Percentiles rank a stretch among this genome's conserved stretches.
phyloP scores from a whole-genome alignment of 2,113 vertebrate genomes.

The Ammodytes marinus region DNA sequence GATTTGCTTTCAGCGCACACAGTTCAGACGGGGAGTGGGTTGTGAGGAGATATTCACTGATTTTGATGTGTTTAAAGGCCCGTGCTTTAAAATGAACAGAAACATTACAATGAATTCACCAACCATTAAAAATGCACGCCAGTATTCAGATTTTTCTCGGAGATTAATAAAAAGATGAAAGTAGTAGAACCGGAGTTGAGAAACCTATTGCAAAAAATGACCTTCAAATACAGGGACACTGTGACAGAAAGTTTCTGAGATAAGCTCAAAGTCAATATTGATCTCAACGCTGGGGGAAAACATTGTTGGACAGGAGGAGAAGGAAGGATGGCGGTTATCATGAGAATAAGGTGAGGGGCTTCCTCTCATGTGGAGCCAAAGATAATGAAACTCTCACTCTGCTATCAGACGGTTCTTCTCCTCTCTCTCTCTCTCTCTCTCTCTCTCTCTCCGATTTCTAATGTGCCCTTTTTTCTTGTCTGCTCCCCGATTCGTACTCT shows the following conservation, averaged over 20 bases:
- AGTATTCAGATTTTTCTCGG: background rate
- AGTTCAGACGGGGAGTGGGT: too few relatives aligned
- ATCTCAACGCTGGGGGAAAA: constrained; percentile 2
- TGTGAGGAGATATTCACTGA: too few relatives aligned
- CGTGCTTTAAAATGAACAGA: background rate
- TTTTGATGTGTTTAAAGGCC: background rate
- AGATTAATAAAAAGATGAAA: background rate
- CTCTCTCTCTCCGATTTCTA: background rate
- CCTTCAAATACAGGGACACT: constrained; percentile 1
- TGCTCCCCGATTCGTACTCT: background rate
- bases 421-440: constrained; percentile 10
- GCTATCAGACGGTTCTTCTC: background rate
- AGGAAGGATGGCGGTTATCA: constrained; percentile 12
- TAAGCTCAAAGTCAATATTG: constrained; percentile 13
- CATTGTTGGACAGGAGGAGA: background rate
- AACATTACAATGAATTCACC: background rate
- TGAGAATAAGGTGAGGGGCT: constrained; percentile 17
- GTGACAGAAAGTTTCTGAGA: constrained; percentile 5
- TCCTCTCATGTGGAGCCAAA: constrained; percentile 6
- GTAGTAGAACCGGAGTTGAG: background rate
- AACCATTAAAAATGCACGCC: background rate
- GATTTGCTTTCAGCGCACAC: too few relatives aligned
- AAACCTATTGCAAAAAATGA: background rate
- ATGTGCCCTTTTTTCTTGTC: background rate
- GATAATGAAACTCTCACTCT: constrained; percentile 15